Conservation (phyloP, 2,797 vertebrate species). For the Notoglanidium macrostoma region DNA sequence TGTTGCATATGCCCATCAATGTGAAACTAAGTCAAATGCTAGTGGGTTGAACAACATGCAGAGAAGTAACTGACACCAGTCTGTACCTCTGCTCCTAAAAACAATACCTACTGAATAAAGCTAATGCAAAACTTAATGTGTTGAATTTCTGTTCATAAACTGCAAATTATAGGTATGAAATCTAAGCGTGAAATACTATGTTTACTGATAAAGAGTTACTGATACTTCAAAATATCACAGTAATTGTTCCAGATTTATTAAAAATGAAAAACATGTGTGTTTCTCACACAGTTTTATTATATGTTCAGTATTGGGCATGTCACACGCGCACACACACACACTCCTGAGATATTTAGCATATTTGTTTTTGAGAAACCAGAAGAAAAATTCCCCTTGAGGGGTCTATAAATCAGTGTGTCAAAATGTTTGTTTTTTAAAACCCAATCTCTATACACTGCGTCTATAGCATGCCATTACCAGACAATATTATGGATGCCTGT, state of each 20-base stretch:
- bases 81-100: constrained; percentile 69
- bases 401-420: neutral
- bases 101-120: constrained; percentile 76
- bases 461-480: neutral
- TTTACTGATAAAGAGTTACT: neutral
- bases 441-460: neutral
- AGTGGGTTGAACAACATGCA: constrained; percentile 54
- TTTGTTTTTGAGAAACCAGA: neutral
- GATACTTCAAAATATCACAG: neutral
- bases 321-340: neutral
- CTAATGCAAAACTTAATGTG: constrained; percentile 53
- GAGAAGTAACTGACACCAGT: constrained; percentile 62
- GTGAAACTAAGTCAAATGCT: constrained; percentile 57
- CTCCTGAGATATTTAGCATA: neutral
- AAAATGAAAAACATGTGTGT: neutral
- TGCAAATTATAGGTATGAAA: neutral
- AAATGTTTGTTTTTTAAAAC: neutral
- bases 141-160: constrained; percentile 1
- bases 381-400: neutral
- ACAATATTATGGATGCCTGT: neutral
- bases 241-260: neutral
- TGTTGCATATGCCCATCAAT: constrained; percentile 62
- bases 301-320: neutral
- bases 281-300: neutral
- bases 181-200: neutral